Conservation (phyloP, 2,888 invertebrate species). For the Calameuta idolon region DNA sequence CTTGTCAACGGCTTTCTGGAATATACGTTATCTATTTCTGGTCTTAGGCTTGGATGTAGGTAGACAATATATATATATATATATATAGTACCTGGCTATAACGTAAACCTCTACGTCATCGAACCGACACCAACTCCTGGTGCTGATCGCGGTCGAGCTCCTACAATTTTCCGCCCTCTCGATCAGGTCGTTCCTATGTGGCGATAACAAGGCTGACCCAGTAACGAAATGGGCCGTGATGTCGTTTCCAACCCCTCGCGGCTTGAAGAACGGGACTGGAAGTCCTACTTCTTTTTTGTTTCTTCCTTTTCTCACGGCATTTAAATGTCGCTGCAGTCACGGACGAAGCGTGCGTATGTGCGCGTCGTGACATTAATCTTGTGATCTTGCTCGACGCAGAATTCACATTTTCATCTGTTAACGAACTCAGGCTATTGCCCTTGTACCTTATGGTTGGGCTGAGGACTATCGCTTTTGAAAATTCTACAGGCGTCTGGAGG, state of each 20-base stretch:
- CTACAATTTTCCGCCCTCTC: slow-evolving; percentile 10
- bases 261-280: background rate
- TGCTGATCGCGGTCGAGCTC: background rate
- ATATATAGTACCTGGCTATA: background rate
- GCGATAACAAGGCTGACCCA: slow-evolving; percentile 50
- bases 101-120: background rate
- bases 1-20: background rate
- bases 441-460: background rate
- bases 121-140: background rate
- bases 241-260: slow-evolving; percentile 17
- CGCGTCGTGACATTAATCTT: background rate
- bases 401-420: background rate
- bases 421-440: background rate
- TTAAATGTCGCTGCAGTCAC: background rate
- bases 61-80: background rate
- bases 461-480: background rate
- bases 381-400: background rate
- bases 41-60: background rate
- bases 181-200: slow-evolving; percentile 20
- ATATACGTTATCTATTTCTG: background rate
- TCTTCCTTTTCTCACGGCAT: background rate
- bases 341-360: background rate
- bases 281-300: background rate
- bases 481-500: background rate
- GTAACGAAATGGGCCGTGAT: slow-evolving; percentile 46